Evolutionary conservation across 2,797 vertebrate genomes (phyloP), one percentile per base, ranked within the genome.

Genomic region (Sebastes glaucus): DNA sequence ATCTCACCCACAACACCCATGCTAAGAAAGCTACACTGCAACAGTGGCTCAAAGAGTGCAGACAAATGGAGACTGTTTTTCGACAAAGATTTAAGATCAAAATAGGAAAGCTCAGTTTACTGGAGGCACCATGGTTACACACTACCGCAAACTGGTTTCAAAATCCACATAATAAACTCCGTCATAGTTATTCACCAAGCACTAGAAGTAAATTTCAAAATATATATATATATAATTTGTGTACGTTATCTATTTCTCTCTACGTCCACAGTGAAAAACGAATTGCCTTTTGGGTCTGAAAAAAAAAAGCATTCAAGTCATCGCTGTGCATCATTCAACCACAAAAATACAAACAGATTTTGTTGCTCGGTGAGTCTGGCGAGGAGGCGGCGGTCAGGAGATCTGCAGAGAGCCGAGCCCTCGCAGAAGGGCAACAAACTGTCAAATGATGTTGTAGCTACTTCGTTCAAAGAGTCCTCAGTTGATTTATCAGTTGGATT

Each of bases 301-400:
- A 80, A 66, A 77, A 61, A 32, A 77, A 62, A 32, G 30, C 38
- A 56, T 1, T 13, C 72, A 75, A 92, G 60, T 88, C 87, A 90
- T 74, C n/a, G 11, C 30, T 64, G 57, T 79, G 75, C 71, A 84
- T 82, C 76, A 63, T 66, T 71, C 64, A 53, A 83, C 83, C 82
- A 55, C 88, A 83, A 64, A 91, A 89, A 87, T 77, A 77, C 70
- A 82, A 86, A 72, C 79, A 88, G 74, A 86, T 87, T 91, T 73
- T 55, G 77, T 73, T 87, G 75, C 78, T 80, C 5, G 14, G 81
- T 75, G 46, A 84, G 73, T 86, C 82, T 80, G 78, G 72, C 71
- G 60, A 86, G 81, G 67, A 75, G 66, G 72, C 11, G 65, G 72
- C 13, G 13, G 10, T 42, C 25, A 23, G 46, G 33, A 49, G 18